Percentiles rank a stretch among this genome's conserved stretches.
These are phyloP conservation scores for Andricus curvator DNA, from an alignment of 2,888 invertebrate genomes.

Conservation along the genomic window DNA sequence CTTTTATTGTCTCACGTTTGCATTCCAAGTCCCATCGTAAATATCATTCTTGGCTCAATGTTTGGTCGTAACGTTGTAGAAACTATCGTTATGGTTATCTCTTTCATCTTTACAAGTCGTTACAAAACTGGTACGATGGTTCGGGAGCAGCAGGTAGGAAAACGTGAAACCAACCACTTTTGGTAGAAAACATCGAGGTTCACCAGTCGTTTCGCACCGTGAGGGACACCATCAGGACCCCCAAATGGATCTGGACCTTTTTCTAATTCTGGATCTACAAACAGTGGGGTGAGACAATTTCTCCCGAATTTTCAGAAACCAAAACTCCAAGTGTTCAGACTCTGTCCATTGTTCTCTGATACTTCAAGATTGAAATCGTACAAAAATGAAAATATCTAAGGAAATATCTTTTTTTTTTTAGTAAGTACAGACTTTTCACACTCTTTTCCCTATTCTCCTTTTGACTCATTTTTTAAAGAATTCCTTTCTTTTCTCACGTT, in stretches of 20 bases:
- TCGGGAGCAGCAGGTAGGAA: constrained; percentile 19
- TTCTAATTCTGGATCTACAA: neutral
- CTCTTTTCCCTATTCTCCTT: too few species aligned
- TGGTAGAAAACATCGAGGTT: neutral
- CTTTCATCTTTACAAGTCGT: constrained; percentile 38
- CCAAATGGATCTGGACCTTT: neutral
- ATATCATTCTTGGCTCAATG: constrained; percentile 12
- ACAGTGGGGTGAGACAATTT: neutral
- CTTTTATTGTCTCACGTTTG: constrained; percentile 30
- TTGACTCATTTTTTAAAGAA: too few species aligned
- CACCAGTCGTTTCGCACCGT: neutral
- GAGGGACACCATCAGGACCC: neutral
- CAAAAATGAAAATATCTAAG: too few species aligned
- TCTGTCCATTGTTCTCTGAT: too few species aligned
- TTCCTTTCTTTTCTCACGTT: too few species aligned
- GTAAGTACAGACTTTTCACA: too few species aligned
- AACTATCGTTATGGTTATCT: constrained; percentile 25
- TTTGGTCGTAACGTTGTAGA: constrained; percentile 21
- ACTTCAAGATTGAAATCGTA: too few species aligned
- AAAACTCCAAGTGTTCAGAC: too few species aligned
- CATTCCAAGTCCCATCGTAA: constrained; percentile 34
- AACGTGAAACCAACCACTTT: constrained; percentile 17
- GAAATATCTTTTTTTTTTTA: too few species aligned
- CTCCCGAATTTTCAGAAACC: neutral
- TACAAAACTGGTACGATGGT: constrained; percentile 11